Evolutionary conservation across 2,797 vertebrate genomes (phyloP), one percentile per base, ranked within the genome.

Genomic region (Lithobates pipiens): DNA sequence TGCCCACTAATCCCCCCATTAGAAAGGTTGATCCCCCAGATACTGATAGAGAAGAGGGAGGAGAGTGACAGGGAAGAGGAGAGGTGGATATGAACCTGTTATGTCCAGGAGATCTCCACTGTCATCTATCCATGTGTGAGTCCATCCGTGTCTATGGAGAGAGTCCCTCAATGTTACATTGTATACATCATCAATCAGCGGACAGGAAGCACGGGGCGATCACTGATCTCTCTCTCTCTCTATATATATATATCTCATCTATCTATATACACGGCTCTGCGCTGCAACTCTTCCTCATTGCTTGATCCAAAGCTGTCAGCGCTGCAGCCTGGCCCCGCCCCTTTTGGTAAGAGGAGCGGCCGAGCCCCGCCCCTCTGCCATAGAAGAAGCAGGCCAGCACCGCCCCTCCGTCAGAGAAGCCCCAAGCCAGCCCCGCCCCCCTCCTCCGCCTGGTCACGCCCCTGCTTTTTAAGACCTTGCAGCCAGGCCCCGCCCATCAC

Each of bases 261-360:
- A 68, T 39, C 39, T 39, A 1, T 39, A 29, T 23, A 29, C n/a
- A n/a, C 3, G 46, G 68, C 21, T 11, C 6, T 11, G 27, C 34
- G 8, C 36, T 15, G 10, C 15, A 3, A 46, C 27, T 32, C 77
- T 69, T 70, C 77, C 77, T 80, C n/a, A 65, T 70, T 70, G 69
- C 46, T 23, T 36, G 69, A 3, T 69, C 77, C 42, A 32, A 46
- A 46, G 39, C 16, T 16, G 11, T 9, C 61, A 67, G 76, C 42
- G 25, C 2, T 16, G 15, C 16, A 54, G 16, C 15, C 5, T 5
- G 13, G 15, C 50, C 16, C 34, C 32, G 34, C 68, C 68, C 13
- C 16, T 32, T 27, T 3, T 8, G 29, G n/a, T 25, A 16, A 10
- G 23, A 16, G 32, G 18, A 10, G 18, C 39, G 11, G 1, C 25